Percentiles rank a stretch among this genome's conserved stretches.
phyloP scores from a whole-genome alignment of 37 sponge, comb jelly and placozoan species.

The Trichoplax adhaerens region DNA sequence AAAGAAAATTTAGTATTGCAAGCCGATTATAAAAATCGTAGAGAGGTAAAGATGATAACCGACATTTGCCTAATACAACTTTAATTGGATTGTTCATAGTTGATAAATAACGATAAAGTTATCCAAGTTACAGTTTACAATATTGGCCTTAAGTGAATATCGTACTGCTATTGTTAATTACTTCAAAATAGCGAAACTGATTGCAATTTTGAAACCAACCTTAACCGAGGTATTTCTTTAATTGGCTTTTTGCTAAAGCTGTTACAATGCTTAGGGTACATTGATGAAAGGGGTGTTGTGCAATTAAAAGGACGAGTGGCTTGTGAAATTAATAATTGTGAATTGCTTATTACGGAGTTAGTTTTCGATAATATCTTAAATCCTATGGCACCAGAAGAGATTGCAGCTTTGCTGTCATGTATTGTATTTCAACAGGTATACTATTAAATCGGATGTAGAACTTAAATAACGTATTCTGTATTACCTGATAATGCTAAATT shows the following conservation, averaged over 20 bases:
- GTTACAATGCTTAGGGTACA: constrained; percentile 45
- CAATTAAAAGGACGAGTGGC: constrained; percentile 76
- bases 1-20: too few species aligned
- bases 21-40: too few species aligned
- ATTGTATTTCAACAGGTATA: constrained; percentile 82
- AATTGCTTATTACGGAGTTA: constrained; percentile 83
- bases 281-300: constrained; percentile 27
- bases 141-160: too few species aligned
- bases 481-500: neutral
- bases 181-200: too few species aligned
- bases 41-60: too few species aligned
- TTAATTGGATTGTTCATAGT: too few species aligned
- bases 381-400: constrained; percentile 46
- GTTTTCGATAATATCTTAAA: constrained; percentile 62
- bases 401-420: constrained; percentile 77
- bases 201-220: too few species aligned
- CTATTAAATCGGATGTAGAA: neutral
- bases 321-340: constrained; percentile 71
- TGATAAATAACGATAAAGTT: too few species aligned
- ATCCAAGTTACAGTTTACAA: too few species aligned
- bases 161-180: too few species aligned
- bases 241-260: constrained; percentile 26
- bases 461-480: neutral
- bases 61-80: too few species aligned
- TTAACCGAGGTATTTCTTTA: too few species aligned